Percentiles rank a stretch among this genome's conserved stretches.
phyloP scores from a whole-genome alignment of 2,888 invertebrate genomes.

The Pyrocoelia pectoralis region DNA sequence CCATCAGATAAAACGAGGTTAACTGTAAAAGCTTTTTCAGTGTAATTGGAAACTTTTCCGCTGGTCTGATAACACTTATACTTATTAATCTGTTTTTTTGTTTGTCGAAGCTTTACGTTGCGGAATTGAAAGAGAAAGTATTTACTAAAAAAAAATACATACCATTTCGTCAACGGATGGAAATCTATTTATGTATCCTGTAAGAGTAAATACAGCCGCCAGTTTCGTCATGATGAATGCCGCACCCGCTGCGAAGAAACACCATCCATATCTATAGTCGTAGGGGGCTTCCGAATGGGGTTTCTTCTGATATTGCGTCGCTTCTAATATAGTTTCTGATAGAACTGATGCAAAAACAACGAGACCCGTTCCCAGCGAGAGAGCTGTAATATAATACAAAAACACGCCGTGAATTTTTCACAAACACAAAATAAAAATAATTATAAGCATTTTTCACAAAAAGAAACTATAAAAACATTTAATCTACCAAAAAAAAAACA shows the following conservation, averaged over 20 bases:
- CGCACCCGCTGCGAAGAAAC: slow-evolving; percentile 67
- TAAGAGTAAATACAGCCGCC: slow-evolving; percentile 66
- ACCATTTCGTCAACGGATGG: slow-evolving; percentile 70
- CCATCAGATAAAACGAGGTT: background rate
- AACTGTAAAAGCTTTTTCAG: slow-evolving; percentile 6
- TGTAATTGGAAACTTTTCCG: slow-evolving; percentile 6
- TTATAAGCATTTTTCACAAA: too few relatives aligned
- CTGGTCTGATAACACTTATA: background rate
- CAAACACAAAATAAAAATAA: too few relatives aligned
- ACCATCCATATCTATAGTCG: slow-evolving; percentile 68
- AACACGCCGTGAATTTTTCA: too few relatives aligned
- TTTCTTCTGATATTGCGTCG: slow-evolving; percentile 58
- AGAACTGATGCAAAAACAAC: slow-evolving; percentile 68
- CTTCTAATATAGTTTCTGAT: slow-evolving; percentile 66
- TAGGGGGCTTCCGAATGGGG: slow-evolving; percentile 52
- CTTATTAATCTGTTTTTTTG: too few relatives aligned
- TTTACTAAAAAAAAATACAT: too few relatives aligned
- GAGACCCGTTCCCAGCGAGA: slow-evolving; percentile 67
- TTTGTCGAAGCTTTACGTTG: too few relatives aligned
- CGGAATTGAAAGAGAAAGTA: too few relatives aligned
- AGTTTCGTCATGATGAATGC: slow-evolving; percentile 68
- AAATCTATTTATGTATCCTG: slow-evolving; percentile 67
- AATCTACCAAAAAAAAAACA: too few relatives aligned
- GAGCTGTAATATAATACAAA: slow-evolving; percentile 64
- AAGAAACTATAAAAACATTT: too few relatives aligned